A percentile compares a stretch with the other conserved stretches of the same genome.
Evolutionary conservation across 2,797 vertebrate genomes (phyloP).

Genomic region (Pangasius macronema): DNA sequence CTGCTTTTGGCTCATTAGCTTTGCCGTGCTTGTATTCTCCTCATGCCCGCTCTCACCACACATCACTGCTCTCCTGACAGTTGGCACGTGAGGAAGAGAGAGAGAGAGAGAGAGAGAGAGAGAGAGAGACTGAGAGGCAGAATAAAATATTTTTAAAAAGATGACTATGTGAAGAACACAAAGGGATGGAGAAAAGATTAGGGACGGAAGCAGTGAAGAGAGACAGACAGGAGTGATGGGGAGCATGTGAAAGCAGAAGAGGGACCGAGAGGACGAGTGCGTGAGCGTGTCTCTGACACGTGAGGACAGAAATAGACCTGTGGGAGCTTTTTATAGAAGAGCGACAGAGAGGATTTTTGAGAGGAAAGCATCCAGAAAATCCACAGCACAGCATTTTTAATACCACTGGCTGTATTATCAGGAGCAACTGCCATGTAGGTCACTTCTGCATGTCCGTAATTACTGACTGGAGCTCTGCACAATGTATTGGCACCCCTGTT

Average conservation of each 20-base stretch:
- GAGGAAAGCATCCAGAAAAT: conserved; percentile 13
- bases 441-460: not conserved
- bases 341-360: not conserved
- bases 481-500: not conserved
- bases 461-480: not conserved
- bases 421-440: not conserved
- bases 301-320: conserved; percentile 55
- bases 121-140: not conserved
- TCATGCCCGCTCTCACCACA: conserved; percentile 37
- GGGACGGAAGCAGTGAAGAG: conserved; percentile 14
- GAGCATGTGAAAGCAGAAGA: conserved; percentile 4
- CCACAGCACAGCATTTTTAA: not conserved
- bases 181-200: conserved; percentile 43
- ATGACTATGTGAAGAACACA: conserved; percentile 11
- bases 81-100: conserved; percentile 30
- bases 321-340: conserved; percentile 49
- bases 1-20: conserved; percentile 41
- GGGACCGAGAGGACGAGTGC: conserved; percentile 16
- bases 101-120: not conserved
- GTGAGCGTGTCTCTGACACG: conserved; percentile 53
- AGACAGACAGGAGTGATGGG: not conserved
- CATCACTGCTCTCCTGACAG: conserved; percentile 50
- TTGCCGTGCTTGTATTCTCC: conserved; percentile 50
- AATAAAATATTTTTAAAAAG: not conserved
- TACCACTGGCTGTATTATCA: not conserved